Evolutionary conservation across 2,113 vertebrate species (phyloP), one percentile per base, ranked within the genome.

Genomic region (Lethenteron reissneri): DNA sequence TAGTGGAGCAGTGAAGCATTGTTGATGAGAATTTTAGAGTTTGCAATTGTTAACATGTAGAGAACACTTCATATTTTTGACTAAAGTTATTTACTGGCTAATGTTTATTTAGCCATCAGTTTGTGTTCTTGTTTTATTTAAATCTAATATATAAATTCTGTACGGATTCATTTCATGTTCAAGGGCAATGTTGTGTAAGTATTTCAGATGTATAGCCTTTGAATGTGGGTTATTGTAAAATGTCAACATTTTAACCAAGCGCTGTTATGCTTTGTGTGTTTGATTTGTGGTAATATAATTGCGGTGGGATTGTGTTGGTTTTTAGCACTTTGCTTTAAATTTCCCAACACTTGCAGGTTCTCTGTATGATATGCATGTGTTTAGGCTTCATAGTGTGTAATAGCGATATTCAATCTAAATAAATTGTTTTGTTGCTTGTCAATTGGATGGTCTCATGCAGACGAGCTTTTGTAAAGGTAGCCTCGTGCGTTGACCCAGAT

Each of bases 161-260:
- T 68, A 68, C 64, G 25, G n/a, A 68, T 68, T 68, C 8, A 17
- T 10, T 68, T 68, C 64, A 68, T 25, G 25, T 68, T 68, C 25
- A 11, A 68, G 64, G 64, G 64, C 64, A n/a, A 68, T 68, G 64
- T 68, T 68, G 64, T 68, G 64, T 68, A 68, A 68, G 64, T 68
- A 68, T 68, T 68, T 68, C n/a, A 68, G 64, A 17, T 68, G n/a
- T 68, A 25, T 25, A 68, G 64, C 64, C 64, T 68, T 68, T 68
- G 25, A 68, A 68, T 68, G 64, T 68, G 64, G 25, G 25, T 68
- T n/a, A 68, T 68, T 68, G n/a, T 68, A 17, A 68, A 68, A 68
- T 68, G 64, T 68, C 25, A 25, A n/a, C 8, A 25, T 68, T 68
- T 68, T 68, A 17, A 68, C n/a, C 64, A 68, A 68, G n/a, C 64